Conservation (phyloP, 2,888 invertebrate species). For the Brachynemurus nebulosus region DNA sequence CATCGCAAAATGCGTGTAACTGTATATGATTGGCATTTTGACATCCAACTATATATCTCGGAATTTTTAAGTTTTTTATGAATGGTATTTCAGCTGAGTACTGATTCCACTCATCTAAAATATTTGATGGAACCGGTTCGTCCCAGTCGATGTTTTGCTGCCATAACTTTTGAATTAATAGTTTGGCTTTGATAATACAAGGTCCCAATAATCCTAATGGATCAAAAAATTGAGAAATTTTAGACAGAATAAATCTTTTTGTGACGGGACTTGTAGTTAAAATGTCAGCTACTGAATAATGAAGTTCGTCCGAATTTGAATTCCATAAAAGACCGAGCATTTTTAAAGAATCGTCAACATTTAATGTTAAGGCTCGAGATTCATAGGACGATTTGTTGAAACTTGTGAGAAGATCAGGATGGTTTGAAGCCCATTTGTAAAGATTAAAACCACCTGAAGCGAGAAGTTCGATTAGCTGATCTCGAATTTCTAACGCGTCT, state of each 20-base stretch:
- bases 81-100: no score
- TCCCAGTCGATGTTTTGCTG: conserved; percentile 8
- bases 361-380: neutral
- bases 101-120: no score
- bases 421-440: conserved; percentile 6
- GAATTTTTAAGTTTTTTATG: neutral
- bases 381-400: neutral
- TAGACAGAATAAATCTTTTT: conserved; percentile 16
- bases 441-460: conserved; percentile 9
- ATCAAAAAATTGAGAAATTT: conserved; percentile 14
- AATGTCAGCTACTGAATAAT: neutral
- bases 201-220: conserved; percentile 16
- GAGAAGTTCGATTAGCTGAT: conserved; percentile 4
- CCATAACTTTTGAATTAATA: conserved; percentile 16
- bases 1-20: neutral
- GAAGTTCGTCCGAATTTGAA: neutral
- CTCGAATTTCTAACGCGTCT: conserved; percentile 6
- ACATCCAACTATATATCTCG: neutral
- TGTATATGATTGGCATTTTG: neutral
- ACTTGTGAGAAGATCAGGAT: neutral
- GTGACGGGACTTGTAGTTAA: conserved; percentile 11
- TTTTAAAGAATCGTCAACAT: neutral
- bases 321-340: conserved; percentile 6
- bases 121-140: conserved; percentile 3
- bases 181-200: conserved; percentile 14